Base-by-base conservation (phyloP, 2,888 invertebrate genomes). In the Tetragonisca angustula region DNA sequence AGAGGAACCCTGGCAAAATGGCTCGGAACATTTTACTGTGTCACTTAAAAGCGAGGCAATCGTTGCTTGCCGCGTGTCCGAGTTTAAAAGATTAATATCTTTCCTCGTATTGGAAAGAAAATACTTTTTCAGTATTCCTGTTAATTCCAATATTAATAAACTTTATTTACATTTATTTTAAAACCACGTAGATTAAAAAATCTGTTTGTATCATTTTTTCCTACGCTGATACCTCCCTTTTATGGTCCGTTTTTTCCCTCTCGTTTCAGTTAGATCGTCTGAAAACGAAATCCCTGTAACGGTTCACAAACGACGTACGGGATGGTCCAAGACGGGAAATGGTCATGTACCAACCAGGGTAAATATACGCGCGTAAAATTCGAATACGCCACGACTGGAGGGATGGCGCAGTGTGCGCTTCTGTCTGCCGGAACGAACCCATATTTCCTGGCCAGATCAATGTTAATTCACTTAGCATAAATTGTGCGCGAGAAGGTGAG, bases 381-480 rank as follows among this genome's bases (percentile, higher is more conserved):
- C 72, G 76, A 64, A 76, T 54, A 52, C 65, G 68, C 62, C 36
- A 72, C n/a, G 27, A n/a, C 19, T 75, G 81, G 75, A 68, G 76
- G 62, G 76, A 81, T 62, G 59, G 19, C 19, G 49, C 43, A 52
- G n/a, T 43, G 43, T 43, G 9, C 64, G 70, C 19, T 32, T 76
- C 83, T 64, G 78, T 71, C 73, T 72, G 67, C 59, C 76, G 72
- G 77, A 75, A 81, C 71, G 81, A 72, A 70, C 78, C 75, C 78
- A 77, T 83, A 87, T 86, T 86, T 79, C 83, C 79, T 72, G 76
- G 50, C 56, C 73, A 76, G 87, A 89, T 89, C 89, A 88, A 89
- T 87, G 89, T 89, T 89, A 89, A 89, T 89, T 88, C 86, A 79
- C 85, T 86, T 82, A 89, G 79, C 82, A 86, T 88, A 87, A 89